Evolutionary conservation across 2,797 vertebrate genomes (phyloP), one percentile per base, ranked within the genome.

Genomic region (Kryptopterus vitreolus): DNA sequence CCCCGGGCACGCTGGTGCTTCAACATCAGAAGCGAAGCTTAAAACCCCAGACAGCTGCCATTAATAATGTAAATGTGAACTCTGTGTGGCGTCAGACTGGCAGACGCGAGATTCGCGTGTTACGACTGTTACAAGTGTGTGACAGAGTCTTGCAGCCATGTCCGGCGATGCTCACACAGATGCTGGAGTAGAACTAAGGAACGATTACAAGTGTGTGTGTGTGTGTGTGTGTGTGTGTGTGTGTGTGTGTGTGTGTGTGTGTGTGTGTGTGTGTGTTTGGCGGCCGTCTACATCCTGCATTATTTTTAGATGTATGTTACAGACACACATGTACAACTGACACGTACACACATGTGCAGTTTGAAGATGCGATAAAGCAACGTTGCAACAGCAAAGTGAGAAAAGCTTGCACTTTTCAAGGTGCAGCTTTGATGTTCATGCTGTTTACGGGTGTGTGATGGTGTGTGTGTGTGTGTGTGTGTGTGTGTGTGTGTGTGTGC

Each of bases 1-100:
- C 11, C 10, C 10, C 79, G 48, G 73, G 79, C 66, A 66, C 13
- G 11, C 43, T 52, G 48, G 58, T 52, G 65, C 33, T 57, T 80
- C 55, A 72, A 58, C n/a, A 81, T 26, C 63, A 69, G 43, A 76
- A 75, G 33, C n/a, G 12, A 76, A 75, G 73, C 68, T 77, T 48
- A 4, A 72, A 29, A 82, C 50, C 73, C 76, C 31, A 68, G 76
- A 72, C 78, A 77, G 46, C 38, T 75, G 38, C 48, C 18, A 72
- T 83, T 46, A 76, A 83, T 86, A 83, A 86, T 82, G 58, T 52
- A 82, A 73, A 76, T 52, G 35, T 83, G 58, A 72, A 46, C 66
- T 48, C 65, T 66, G 69, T 72, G 61, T 76, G 58, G 61, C 63
- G 80, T 57, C 29, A 73, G 59, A 66, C 55, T n/a, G 20, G 52